Evolutionary conservation across 1,140 invertebrate species (phyloP).

Genomic region (Linepithema humile): DNA sequence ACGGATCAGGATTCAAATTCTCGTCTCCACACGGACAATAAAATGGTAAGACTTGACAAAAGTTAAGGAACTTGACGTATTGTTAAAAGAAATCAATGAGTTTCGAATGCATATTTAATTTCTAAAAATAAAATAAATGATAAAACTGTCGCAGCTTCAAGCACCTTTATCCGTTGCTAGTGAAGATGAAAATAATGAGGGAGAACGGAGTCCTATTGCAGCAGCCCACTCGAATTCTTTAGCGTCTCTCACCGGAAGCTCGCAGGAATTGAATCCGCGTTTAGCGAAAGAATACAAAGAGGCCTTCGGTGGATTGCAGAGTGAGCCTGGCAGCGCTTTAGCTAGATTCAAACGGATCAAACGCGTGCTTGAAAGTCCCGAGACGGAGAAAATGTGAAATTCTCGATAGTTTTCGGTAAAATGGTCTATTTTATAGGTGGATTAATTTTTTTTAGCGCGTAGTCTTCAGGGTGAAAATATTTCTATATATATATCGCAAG

Average conservation of each 20-base stretch:
- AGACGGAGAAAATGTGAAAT: slow-evolving; percentile 15
- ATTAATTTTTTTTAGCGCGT: not conserved
- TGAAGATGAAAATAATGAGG: slow-evolving; percentile 23
- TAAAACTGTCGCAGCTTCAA: not conserved
- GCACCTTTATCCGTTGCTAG: not conserved
- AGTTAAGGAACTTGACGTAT: not conserved
- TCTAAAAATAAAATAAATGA: not conserved
- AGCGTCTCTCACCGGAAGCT: slow-evolving; percentile 38
- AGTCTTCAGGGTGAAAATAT: not conserved
- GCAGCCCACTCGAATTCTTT: not conserved
- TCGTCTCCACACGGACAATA: not conserved
- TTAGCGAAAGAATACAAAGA: slow-evolving; percentile 63
- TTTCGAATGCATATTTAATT: not conserved
- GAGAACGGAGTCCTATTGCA: not conserved
- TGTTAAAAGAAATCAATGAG: not conserved
- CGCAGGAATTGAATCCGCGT: slow-evolving; percentile 50
- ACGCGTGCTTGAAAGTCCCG: slow-evolving; percentile 48
- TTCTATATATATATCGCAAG: not conserved
- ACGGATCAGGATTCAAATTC: not conserved
- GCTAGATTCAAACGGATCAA: slow-evolving; percentile 75
- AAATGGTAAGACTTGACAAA: slow-evolving; percentile 1
- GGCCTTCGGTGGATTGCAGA: slow-evolving; percentile 64
- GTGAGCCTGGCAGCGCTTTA: slow-evolving; percentile 62
- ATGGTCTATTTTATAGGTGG: not conserved
- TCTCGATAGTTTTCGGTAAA: not conserved